Conservation (phyloP, 2,797 vertebrate species). For the Synaphobranchus kaupii region DNA sequence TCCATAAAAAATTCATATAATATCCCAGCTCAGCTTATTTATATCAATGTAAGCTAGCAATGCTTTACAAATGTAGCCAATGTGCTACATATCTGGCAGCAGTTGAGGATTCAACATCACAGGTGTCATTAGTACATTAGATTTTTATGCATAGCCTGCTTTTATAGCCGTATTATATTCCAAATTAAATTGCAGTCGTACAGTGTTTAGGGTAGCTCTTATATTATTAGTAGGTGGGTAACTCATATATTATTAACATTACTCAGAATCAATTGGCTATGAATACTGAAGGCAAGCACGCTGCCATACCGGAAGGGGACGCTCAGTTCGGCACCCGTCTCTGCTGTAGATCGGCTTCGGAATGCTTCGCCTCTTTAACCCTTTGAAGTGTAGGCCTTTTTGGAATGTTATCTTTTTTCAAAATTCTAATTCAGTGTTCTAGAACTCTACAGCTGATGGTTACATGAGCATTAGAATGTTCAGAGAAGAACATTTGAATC, state of each 20-base stretch:
- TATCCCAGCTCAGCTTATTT: background rate
- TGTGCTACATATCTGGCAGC: background rate
- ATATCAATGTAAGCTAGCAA: background rate
- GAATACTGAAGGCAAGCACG: background rate
- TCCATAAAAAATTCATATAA: background rate
- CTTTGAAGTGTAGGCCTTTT: too few relatives aligned
- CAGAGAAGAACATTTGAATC: too few relatives aligned
- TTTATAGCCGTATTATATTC: background rate
- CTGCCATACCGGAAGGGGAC: background rate
- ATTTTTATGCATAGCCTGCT: background rate
- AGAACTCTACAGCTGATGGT: too few relatives aligned
- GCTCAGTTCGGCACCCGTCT: too few relatives aligned
- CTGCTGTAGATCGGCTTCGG: background rate
- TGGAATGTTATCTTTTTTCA: too few relatives aligned
- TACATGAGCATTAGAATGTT: too few relatives aligned
- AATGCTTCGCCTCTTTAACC: background rate
- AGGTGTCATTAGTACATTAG: background rate
- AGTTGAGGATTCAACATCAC: background rate
- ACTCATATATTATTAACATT: background rate
- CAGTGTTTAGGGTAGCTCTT: background rate
- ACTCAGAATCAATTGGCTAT: background rate
- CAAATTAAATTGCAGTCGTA: background rate
- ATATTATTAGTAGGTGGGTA: background rate
- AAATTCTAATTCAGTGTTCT: too few relatives aligned
- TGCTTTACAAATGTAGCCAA: background rate